Base-by-base conservation (phyloP, 2,797 vertebrate genomes). In the Gallinago nigripennis region DNA sequence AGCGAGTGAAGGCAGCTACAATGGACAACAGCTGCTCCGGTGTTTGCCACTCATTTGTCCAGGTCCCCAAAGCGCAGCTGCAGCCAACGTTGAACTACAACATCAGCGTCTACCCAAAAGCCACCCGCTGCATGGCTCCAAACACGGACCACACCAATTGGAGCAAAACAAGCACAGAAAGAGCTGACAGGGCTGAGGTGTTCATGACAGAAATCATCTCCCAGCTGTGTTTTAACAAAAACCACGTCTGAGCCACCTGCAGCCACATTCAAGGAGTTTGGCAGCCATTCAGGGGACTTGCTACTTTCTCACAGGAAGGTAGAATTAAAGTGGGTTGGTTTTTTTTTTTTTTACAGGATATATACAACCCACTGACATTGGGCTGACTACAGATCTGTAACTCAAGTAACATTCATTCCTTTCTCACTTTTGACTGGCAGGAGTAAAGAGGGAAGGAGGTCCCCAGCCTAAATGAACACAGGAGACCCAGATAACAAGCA, bases 221-320 rank as follows among this genome's bases (percentile, higher is more conserved):
- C 82, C 77, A 84, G 73, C 50, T 71, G 71, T 43, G 56, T 71
- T 95, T 89, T 82, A 93, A 93, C 56, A 85, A 88, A 89, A 93
- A 8, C 1, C 65, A 86, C 1, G 0, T 68, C 82, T 80, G 33
- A 95, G 71, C 92, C 88, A 90, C 57, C 76, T 92, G 93, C 84
- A 94, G 86, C 57, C 84, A 57, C 56, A 37, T 71, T 79, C 58
- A 90, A 73, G 48, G 21, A 71, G 41, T 48, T 25, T 86, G 81
- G 90, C 94, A 94, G 73, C 5, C 8, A 27, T 70, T 86, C 77
- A 90, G 41, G 31, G 51, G 51, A 78, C 11, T 10, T 31, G 61
- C 82, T 88, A 37, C 85, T 63, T 92, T 91, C 89, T 84, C 78
- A 88, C 4, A 90, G 78, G 58, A 84, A 82, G 51, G 43, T 0